Evolutionary conservation across 2,888 invertebrate species (phyloP).

Genomic region (Drosophila testacea): DNA sequence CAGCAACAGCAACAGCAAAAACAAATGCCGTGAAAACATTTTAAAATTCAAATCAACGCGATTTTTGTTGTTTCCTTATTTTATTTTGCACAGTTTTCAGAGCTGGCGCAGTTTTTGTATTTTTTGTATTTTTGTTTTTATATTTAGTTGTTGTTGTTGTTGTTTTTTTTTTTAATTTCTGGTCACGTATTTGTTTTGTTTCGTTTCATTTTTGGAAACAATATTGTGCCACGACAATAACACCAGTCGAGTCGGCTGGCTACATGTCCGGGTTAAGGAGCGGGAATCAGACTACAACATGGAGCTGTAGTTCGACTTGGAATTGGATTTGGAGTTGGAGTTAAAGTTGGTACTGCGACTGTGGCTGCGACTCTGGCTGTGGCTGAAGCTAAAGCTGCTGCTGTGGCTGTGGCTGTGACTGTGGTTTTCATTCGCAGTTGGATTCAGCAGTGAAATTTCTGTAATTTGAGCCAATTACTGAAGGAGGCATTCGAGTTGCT

Average conservation of each 20-base stretch:
- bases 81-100: conserved; percentile 71
- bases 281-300: conserved; percentile 20
- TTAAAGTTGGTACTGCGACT: conserved; percentile 4
- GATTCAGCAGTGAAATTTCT: conserved; percentile 54
- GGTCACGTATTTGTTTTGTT: conserved; percentile 80
- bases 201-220: conserved; percentile 77
- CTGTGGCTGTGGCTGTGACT: conserved; percentile 15
- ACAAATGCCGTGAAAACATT: conserved; percentile 77
- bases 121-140: conserved; percentile 53
- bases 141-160: conserved; percentile 27
- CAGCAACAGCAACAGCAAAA: conserved; percentile 21
- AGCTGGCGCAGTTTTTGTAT: conserved; percentile 38
- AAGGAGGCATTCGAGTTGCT: conserved; percentile 18
- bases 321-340: background rate
- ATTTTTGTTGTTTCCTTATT: conserved; percentile 75
- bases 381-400: conserved; percentile 15
- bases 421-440: conserved; percentile 42
- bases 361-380: conserved; percentile 5
- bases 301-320: background rate
- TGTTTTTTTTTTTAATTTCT: conserved; percentile 65
- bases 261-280: conserved; percentile 39
- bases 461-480: conserved; percentile 75
- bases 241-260: conserved; percentile 43
- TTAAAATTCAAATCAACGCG: conserved; percentile 81
- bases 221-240: conserved; percentile 80